Percentiles rank a stretch among this genome's conserved stretches.
Conservation (phyloP, 2,888 invertebrate species). For the Caenorhabditis sulstoni region DNA sequence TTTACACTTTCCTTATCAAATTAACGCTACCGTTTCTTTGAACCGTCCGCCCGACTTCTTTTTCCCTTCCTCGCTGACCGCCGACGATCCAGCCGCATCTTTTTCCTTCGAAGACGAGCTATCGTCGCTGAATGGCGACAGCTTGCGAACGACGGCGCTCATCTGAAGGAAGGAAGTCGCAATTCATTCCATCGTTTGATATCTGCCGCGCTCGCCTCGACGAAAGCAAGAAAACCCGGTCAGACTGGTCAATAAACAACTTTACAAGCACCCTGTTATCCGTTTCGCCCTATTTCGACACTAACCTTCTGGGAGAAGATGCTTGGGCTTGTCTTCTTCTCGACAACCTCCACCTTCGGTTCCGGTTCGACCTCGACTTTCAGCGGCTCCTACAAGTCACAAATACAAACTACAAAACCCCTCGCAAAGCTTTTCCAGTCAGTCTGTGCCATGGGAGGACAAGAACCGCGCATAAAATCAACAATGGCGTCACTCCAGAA, state of each 20-base stretch:
- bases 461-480: conserved; percentile 38
- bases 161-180: conserved; percentile 46
- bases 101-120: conserved; percentile 49
- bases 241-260: conserved; percentile 53
- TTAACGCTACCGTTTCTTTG: conserved; percentile 50
- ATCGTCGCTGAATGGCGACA: conserved; percentile 62
- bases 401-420: conserved; percentile 1
- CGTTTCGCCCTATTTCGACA: not conserved
- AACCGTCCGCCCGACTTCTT: conserved; percentile 39
- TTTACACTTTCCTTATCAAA: conserved; percentile 22
- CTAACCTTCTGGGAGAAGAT: conserved; percentile 60
- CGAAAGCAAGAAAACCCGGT: conserved; percentile 21
- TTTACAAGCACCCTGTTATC: conserved; percentile 39
- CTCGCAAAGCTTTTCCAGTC: not conserved
- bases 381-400: conserved; percentile 41
- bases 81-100: conserved; percentile 3
- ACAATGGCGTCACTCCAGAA: conserved; percentile 49
- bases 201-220: too few relatives aligned
- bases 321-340: conserved; percentile 52
- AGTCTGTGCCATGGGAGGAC: not conserved
- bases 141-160: conserved; percentile 61
- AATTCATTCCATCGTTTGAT: not conserved
- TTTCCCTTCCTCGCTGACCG: conserved; percentile 27
- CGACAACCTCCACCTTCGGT: conserved; percentile 21
- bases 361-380: conserved; percentile 46